These are phyloP conservation scores for Hemitrygon akajei DNA, from an alignment of 2,797 vertebrate species.

Conservation along the genomic window DNA sequence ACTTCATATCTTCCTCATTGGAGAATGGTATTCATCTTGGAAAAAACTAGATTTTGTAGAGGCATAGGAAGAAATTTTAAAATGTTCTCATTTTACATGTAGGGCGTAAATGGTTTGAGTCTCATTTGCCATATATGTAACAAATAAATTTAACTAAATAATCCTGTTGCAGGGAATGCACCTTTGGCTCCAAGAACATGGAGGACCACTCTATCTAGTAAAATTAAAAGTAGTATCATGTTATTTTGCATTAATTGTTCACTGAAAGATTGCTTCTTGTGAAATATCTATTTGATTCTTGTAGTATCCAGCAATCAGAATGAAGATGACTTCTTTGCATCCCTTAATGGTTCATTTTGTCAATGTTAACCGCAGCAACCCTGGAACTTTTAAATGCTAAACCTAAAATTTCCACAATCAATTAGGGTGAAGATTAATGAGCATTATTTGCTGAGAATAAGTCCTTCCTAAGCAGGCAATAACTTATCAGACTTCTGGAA, in stretches of 20 bases:
- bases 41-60: too few relatives aligned
- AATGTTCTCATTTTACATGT: too few relatives aligned
- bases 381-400: constrained; percentile 71
- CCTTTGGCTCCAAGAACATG: background rate
- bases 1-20: too few relatives aligned
- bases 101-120: too few relatives aligned
- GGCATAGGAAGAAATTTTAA: too few relatives aligned
- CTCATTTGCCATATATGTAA: too few relatives aligned
- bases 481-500: constrained; percentile 51
- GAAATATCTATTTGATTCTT: background rate
- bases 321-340: constrained; percentile 62
- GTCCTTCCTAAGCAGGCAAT: constrained; percentile 57
- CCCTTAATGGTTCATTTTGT: constrained; percentile 64
- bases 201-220: background rate
- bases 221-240: background rate
- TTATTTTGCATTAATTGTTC: background rate
- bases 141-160: background rate
- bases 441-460: constrained; percentile 67
- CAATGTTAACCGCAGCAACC: constrained; percentile 64
- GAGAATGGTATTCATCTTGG: too few relatives aligned
- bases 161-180: background rate
- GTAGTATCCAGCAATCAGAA: constrained; percentile 47
- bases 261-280: background rate
- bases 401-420: constrained; percentile 73
- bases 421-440: constrained; percentile 71